These are phyloP conservation scores for Drosophila eugracilis DNA, from an alignment of 1,140 invertebrate genomes.

Conservation along the genomic window DNA sequence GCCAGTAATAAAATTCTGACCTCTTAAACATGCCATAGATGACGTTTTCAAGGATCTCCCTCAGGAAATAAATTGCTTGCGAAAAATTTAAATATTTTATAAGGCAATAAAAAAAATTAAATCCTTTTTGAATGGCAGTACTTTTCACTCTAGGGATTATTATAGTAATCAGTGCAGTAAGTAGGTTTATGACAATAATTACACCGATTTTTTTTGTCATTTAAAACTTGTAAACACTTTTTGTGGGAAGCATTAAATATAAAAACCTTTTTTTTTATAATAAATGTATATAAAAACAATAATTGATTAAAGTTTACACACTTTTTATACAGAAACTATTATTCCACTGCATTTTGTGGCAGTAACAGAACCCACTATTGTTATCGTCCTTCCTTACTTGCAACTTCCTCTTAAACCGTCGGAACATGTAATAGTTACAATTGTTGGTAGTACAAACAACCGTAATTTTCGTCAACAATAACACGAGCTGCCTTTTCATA, in stretches of 20 bases:
- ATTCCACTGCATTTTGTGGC: too few species aligned
- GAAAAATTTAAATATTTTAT: constrained; percentile 40
- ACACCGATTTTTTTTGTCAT: background rate
- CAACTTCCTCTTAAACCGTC: constrained; percentile 9
- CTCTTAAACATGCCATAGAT: constrained; percentile 46
- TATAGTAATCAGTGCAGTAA: background rate
- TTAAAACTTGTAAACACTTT: background rate
- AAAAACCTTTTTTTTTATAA: background rate
- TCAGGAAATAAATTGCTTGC: background rate
- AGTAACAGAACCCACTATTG: constrained; percentile 56
- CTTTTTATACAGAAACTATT: too few species aligned
- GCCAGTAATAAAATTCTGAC: constrained; percentile 16
- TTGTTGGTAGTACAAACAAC: constrained; percentile 71
- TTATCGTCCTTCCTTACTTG: constrained; percentile 11
- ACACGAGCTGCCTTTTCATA: constrained; percentile 20
- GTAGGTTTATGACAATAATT: background rate
- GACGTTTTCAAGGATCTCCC: constrained; percentile 31
- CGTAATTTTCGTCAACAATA: constrained; percentile 70
- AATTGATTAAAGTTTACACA: background rate
- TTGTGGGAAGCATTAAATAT: background rate
- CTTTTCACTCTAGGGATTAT: constrained; percentile 11
- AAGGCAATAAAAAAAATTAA: constrained; percentile 5
- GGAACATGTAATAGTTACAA: constrained; percentile 58
- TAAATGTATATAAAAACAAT: background rate
- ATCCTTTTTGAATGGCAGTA: background rate